phyloP scores from a whole-genome alignment of 2,888 invertebrate genomes.

The Ceramica pisi region DNA sequence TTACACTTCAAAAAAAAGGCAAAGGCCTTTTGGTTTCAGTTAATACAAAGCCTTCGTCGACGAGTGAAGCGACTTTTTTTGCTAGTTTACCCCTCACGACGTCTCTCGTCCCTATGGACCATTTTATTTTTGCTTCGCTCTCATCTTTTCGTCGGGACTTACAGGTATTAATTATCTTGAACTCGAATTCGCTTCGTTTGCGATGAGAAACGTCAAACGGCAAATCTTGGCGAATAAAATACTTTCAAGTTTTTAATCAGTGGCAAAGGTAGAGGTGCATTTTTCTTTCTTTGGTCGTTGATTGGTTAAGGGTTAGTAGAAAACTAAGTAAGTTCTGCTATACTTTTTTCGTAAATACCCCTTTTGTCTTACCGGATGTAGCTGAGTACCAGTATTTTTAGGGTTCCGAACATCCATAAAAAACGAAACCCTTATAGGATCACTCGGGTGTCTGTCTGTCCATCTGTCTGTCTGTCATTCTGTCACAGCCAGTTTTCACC shows the following conservation, averaged over 20 bases:
- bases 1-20: slow-evolving; percentile 35
- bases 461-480: no score
- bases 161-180: slow-evolving; percentile 62
- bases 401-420: no score
- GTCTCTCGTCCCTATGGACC: slow-evolving; percentile 42
- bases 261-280: slow-evolving; percentile 26
- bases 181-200: slow-evolving; percentile 52
- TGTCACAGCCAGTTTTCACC: no score
- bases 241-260: slow-evolving; percentile 45
- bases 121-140: slow-evolving; percentile 57
- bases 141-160: slow-evolving; percentile 52
- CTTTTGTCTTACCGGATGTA: no score
- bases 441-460: no score
- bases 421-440: no score
- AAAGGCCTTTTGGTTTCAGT: slow-evolving; percentile 51
- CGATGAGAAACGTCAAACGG: slow-evolving; percentile 46
- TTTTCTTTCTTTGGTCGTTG: slow-evolving; percentile 9
- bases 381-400: no score
- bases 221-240: slow-evolving; percentile 40
- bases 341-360: neutral
- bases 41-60: slow-evolving; percentile 53
- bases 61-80: slow-evolving; percentile 49
- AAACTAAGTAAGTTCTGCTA: neutral
- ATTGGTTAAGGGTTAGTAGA: slow-evolving; percentile 4
- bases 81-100: slow-evolving; percentile 44